phyloP scores from a whole-genome alignment of 2,888 invertebrate genomes.

The Trichogramma dendrolimi region DNA sequence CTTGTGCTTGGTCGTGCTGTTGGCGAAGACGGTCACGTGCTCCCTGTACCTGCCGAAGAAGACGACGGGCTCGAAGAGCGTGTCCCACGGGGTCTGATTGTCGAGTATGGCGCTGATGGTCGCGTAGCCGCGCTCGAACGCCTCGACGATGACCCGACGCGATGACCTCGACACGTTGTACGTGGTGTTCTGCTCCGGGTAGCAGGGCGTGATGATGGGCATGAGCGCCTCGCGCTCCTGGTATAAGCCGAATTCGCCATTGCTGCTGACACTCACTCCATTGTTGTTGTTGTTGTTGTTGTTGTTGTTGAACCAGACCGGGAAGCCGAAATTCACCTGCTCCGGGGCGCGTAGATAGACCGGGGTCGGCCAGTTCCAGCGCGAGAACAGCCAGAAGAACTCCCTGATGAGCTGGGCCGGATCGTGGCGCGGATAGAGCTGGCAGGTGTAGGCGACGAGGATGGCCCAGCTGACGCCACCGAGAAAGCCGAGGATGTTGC shows the following conservation, averaged over 20 bases:
- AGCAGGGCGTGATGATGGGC: conserved; percentile 99
- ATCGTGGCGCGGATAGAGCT: conserved; percentile 94
- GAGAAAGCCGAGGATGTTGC: conserved; percentile 94
- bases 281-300: conserved; percentile 54
- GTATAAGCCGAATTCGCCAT: neutral
- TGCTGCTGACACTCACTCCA: too few species aligned
- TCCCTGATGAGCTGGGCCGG: conserved; percentile 94
- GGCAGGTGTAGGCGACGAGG: conserved; percentile 96
- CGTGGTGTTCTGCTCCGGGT: conserved; percentile 98
- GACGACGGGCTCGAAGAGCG: conserved; percentile 88
- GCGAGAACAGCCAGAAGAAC: conserved; percentile 96
- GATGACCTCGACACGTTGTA: conserved; percentile 96
- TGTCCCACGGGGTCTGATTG: conserved; percentile 82
- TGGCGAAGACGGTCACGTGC: conserved; percentile 87
- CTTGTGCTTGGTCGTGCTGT: conserved; percentile 74
- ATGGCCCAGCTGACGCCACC: conserved; percentile 99
- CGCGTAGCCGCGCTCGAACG: conserved; percentile 74
- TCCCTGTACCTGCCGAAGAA: conserved; percentile 92
- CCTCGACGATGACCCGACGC: conserved; percentile 85
- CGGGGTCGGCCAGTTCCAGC: conserved; percentile 99
- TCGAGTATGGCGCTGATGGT: conserved; percentile 84
- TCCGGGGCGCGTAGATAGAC: conserved; percentile 91
- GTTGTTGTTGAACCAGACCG: conserved; percentile 91
- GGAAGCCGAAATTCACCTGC: conserved; percentile 81
- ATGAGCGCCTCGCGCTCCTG: conserved; percentile 58